Conservation (phyloP, 2,888 invertebrate genomes). For the Tuberolachnus salignus region DNA sequence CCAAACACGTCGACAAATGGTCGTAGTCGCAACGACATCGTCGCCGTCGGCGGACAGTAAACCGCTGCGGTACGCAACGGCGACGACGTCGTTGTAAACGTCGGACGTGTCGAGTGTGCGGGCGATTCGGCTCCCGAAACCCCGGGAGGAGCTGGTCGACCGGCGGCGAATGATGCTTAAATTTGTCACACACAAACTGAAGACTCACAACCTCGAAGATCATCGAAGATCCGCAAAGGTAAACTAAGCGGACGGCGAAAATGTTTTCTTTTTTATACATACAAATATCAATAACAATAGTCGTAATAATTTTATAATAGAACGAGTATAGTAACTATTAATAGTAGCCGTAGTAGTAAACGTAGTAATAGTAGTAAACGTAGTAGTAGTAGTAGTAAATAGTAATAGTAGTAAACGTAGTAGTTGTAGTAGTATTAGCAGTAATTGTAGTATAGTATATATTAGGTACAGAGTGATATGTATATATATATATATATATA, state of each 20-base stretch:
- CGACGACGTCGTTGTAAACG: not conserved
- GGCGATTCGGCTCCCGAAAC: not conserved
- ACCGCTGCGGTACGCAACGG: not conserved
- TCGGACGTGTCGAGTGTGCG: constrained; percentile 8
- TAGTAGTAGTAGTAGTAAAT: constrained; percentile 34
- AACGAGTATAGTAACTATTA: constrained; percentile 6
- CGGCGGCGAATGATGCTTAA: constrained; percentile 70
- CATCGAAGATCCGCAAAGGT: constrained; percentile 63
- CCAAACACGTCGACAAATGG: not conserved
- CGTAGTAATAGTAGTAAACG: constrained; percentile 11
- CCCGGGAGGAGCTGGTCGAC: constrained; percentile 30
- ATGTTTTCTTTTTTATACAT: no score
- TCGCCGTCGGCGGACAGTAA: not conserved
- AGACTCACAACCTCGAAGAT: constrained; percentile 84
- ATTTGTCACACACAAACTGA: constrained; percentile 83
- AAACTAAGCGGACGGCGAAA: not conserved
- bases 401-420: not conserved
- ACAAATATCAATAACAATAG: no score
- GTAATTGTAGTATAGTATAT: not conserved
- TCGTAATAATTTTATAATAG: not conserved
- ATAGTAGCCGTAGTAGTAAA: constrained; percentile 3
- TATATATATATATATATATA: not conserved
- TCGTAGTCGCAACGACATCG: not conserved
- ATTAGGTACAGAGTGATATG: constrained; percentile 6
- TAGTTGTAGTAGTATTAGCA: constrained; percentile 1